Evolutionary conservation across 1,140 invertebrate genomes (phyloP).

Genomic region (Vanessa tameamea): DNA sequence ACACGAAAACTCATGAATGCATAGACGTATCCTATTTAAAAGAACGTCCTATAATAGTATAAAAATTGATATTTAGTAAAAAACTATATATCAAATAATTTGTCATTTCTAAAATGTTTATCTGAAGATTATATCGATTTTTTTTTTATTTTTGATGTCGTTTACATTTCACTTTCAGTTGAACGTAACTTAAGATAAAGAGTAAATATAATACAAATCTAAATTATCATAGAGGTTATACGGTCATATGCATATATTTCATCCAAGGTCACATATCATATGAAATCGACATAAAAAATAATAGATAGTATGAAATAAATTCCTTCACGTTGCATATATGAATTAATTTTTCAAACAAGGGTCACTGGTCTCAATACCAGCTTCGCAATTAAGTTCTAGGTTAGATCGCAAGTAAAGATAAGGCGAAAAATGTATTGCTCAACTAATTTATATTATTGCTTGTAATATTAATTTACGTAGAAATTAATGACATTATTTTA

Average conservation of each 20-base stretch:
- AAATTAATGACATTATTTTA: background rate
- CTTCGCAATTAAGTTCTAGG: slow-evolving; percentile 27
- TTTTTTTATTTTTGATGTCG: background rate
- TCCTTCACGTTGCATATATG: background rate
- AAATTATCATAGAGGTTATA: background rate
- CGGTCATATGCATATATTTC: background rate
- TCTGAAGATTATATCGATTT: no score
- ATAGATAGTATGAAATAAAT: background rate
- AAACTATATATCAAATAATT: no score
- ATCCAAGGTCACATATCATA: background rate
- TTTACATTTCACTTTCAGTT: background rate
- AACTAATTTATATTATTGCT: slow-evolving; percentile 23
- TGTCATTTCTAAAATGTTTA: background rate
- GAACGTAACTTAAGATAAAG: background rate
- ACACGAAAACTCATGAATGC: background rate
- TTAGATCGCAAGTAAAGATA: slow-evolving; percentile 20
- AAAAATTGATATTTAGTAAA: no score
- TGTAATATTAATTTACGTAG: slow-evolving; percentile 20
- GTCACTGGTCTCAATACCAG: slow-evolving; percentile 8
- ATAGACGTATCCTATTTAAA: no score
- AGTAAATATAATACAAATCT: background rate
- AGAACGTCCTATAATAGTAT: no score
- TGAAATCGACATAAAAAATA: background rate
- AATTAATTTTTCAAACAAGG: background rate
- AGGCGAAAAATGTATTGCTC: slow-evolving; percentile 17